A percentile compares a stretch with the other conserved stretches of the same genome.
phyloP scores from a whole-genome alignment of 2,888 invertebrate genomes.

The Aleiodes leptofemur region DNA sequence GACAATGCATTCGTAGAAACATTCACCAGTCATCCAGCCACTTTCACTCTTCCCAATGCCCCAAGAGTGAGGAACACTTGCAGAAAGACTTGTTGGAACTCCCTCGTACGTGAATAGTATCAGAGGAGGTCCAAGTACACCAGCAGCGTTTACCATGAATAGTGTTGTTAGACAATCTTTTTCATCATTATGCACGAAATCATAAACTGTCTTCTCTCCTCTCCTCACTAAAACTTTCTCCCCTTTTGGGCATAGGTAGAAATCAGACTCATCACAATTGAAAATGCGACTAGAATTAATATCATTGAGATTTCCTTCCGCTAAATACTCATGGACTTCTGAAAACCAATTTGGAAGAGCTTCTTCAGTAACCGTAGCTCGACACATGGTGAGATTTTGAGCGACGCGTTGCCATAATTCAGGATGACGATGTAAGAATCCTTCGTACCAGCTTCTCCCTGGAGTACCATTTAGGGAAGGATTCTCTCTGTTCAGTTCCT shows the following conservation, averaged over 20 bases:
- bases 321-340: constrained; percentile 22
- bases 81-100: constrained; percentile 56
- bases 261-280: constrained; percentile 15
- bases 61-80: constrained; percentile 63
- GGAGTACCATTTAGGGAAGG: constrained; percentile 50
- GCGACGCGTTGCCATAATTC: constrained; percentile 36
- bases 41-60: constrained; percentile 67
- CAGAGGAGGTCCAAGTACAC: constrained; percentile 51
- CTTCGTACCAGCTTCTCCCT: constrained; percentile 53
- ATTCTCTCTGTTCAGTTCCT: constrained; percentile 50
- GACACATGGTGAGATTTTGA: constrained; percentile 38
- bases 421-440: constrained; percentile 52
- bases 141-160: constrained; percentile 38
- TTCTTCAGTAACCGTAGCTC: constrained; percentile 48
- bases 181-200: constrained; percentile 34
- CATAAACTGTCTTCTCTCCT: constrained; percentile 39
- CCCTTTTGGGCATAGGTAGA: constrained; percentile 32
- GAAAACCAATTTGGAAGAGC: constrained; percentile 41
- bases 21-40: constrained; percentile 72
- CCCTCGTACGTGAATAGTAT: constrained; percentile 59
- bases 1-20: constrained; percentile 68
- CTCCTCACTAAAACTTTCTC: constrained; percentile 31
- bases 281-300: constrained; percentile 36
- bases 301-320: constrained; percentile 2
- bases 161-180: constrained; percentile 39